Base-by-base conservation (phyloP, 2,888 invertebrate genomes). In the Thera obeliscata region DNA sequence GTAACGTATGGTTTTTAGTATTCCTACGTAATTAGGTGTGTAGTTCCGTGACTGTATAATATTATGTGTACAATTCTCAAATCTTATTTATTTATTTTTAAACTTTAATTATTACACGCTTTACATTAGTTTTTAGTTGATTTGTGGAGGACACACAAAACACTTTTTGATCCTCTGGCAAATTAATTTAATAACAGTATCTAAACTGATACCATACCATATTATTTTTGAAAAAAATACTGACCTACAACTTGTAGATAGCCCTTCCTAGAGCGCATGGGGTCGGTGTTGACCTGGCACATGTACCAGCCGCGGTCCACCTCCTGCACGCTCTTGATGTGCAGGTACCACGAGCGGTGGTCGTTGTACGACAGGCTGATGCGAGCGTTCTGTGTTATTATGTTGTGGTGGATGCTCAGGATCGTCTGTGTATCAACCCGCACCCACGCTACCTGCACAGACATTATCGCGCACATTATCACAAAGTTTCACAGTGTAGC, bases 211-310 rank as follows among this genome's bases (percentile, higher is more conserved):
- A 41, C 7, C 7, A 1, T 41, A 7, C 7, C 11, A 48, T 48
- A 48, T 48, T 48, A 22, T 22, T 12, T 12, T 12, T 12, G 22
- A 22, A 12, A 5, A 2, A 22, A 41, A 43, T 67, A 94, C 96
- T 95, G 85, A 98, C 98, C 98, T 55, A 98, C 97, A 76, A 98
- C 98, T 94, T 98, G 97, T 46, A 98, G 94, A 86, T 98, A 98
- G 64, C 98, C 98, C 85, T 97, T 97, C 66, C 97, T 95, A 70
- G 97, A 97, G 75, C 97, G 95, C 98, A 98, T 98, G n/a, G 98
- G 98, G 89, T 98, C 97, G 0, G 98, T 98, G 90, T 98, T 98
- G 76, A 98, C 96, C 90, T 98, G 98, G 85, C 98, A 98, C 98
- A 98, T 98, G 83, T 95, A 98, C 97, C 97, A 98, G 69, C 98